A percentile compares a stretch with the other conserved stretches of the same genome.
Conservation (phyloP, 2,113 vertebrate genomes). For the Corythornis madagascariensis region DNA sequence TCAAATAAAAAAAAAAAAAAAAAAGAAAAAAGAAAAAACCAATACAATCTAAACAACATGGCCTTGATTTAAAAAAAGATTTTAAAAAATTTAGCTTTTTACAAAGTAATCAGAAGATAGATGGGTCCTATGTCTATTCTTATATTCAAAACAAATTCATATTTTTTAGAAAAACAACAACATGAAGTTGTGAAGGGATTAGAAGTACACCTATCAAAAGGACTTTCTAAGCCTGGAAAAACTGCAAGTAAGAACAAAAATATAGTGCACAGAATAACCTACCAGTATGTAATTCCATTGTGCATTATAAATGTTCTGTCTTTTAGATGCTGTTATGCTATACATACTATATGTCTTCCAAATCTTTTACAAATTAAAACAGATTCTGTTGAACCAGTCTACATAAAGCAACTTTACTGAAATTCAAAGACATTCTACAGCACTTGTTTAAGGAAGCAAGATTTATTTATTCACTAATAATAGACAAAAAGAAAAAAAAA, state of each 20-base stretch:
- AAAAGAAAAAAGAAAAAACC: background rate
- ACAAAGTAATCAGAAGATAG: background rate
- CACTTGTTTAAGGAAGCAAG: background rate
- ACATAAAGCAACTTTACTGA: background rate
- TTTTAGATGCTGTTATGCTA: background rate
- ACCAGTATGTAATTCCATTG: background rate
- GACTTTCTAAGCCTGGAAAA: background rate
- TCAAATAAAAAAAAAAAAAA: background rate
- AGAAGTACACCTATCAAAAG: background rate
- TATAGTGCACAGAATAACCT: background rate
- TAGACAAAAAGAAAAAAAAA: background rate
- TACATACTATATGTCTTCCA: background rate
- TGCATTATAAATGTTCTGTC: background rate
- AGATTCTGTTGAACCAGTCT: background rate
- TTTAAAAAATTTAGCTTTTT: background rate
- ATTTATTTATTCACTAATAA: background rate
- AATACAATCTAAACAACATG: background rate
- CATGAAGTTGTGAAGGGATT: background rate
- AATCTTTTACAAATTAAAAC: background rate
- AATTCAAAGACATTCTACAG: background rate
- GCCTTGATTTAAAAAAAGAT: background rate
- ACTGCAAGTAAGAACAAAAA: background rate
- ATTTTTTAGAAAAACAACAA: background rate
- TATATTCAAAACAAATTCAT: background rate
- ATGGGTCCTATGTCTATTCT: background rate